Conservation (phyloP, 2,113 vertebrate species). For the Rhombomys opimus region DNA sequence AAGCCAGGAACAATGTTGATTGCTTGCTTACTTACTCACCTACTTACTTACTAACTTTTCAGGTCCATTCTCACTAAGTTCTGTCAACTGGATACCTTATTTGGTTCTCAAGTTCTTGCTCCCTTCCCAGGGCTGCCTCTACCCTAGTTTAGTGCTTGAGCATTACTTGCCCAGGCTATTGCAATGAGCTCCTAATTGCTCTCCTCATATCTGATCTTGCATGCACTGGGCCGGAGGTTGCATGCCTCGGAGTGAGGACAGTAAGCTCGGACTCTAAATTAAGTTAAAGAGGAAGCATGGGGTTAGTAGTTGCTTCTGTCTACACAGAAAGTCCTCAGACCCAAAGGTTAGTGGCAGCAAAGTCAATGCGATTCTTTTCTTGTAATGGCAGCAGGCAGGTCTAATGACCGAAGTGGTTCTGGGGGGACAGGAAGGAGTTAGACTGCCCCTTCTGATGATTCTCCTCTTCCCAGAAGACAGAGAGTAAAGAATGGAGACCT, state of each 20-base stretch:
- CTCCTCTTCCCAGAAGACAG: not conserved
- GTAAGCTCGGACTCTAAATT: not conserved
- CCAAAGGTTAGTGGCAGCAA: not conserved
- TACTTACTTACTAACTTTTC: not conserved
- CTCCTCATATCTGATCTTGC: conserved; percentile 28
- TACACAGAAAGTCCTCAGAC: not conserved
- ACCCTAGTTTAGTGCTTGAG: not conserved
- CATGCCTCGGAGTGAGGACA: not conserved
- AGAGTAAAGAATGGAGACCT: not conserved
- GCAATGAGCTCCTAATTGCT: not conserved
- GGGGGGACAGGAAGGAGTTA: not conserved
- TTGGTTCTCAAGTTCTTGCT: not conserved
- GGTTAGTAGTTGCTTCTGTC: not conserved
- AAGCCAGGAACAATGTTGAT: not conserved
- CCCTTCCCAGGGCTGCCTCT: not conserved
- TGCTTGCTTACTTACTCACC: not conserved
- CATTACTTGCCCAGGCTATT: not conserved
- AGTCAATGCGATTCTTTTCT: not conserved
- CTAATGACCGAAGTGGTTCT: not conserved
- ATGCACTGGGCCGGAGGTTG: conserved; percentile 2
- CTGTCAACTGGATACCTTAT: not conserved
- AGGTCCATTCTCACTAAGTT: not conserved
- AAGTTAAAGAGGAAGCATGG: conserved; percentile 11
- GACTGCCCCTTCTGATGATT: not conserved
- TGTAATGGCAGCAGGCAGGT: not conserved